Evolutionary conservation across 2,113 vertebrate species (phyloP).

Genomic region (Triplophysa rosa): DNA sequence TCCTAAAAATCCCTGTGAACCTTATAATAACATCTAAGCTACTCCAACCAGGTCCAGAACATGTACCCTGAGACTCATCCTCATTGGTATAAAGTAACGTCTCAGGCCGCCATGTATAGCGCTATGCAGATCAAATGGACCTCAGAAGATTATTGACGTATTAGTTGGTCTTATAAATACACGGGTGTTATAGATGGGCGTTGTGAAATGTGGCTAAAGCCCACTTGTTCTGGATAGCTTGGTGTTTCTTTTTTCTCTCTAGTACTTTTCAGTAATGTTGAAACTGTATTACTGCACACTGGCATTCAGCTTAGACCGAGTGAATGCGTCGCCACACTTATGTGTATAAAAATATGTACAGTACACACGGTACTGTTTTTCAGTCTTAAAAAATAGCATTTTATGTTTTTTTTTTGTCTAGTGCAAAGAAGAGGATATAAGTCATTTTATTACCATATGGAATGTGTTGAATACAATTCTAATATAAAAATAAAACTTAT

Average conservation of each 20-base stretch:
- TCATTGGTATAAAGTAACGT: constrained; percentile 22
- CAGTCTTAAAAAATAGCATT: constrained; percentile 71
- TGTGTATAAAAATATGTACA: constrained; percentile 72
- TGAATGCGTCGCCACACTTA: constrained; percentile 54
- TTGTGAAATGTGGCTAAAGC: constrained; percentile 29
- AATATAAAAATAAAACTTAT: constrained; percentile 79
- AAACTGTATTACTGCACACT: constrained; percentile 41
- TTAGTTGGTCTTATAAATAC: constrained; percentile 24
- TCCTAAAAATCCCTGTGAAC: constrained; percentile 4
- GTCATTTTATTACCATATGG: constrained; percentile 76
- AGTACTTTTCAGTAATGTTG: constrained; percentile 30
- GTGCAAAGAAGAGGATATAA: constrained; percentile 70
- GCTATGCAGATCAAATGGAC: constrained; percentile 48
- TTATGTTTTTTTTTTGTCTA: constrained; percentile 60
- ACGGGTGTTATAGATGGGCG: constrained; percentile 1
- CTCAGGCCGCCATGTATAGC: constrained; percentile 38
- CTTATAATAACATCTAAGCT: constrained; percentile 17
- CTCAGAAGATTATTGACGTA: constrained; percentile 23
- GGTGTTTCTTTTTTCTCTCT: constrained; percentile 30
- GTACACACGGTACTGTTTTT: constrained; percentile 73
- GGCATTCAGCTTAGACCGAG: constrained; percentile 45
- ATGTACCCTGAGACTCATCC: not conserved
- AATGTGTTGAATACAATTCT: constrained; percentile 75
- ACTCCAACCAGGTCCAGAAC: constrained; percentile 1
- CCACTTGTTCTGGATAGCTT: constrained; percentile 11